Conservation (phyloP, 1,140 invertebrate species). For the Drosophila pectinifera region DNA sequence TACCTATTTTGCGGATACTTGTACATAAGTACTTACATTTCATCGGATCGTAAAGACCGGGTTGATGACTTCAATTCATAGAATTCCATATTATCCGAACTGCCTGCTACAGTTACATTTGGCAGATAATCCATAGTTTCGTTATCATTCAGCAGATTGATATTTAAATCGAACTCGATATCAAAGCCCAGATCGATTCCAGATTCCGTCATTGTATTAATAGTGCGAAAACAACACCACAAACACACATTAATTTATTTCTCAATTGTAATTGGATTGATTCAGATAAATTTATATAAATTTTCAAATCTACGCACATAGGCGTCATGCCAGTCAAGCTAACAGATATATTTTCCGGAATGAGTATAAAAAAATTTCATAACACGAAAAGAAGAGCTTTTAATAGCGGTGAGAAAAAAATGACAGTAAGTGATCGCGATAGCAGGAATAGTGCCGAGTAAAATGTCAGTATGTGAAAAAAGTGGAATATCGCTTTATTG, state of each 20-base stretch:
- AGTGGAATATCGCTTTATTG: background rate
- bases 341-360: background rate
- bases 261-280: background rate
- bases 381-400: conserved; percentile 35
- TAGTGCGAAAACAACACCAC: background rate
- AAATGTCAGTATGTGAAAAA: background rate
- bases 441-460: conserved; percentile 1
- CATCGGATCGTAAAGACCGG: conserved; percentile 30
- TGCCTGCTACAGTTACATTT: conserved; percentile 36
- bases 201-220: conserved; percentile 35
- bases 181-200: conserved; percentile 44
- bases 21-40: conserved; percentile 33
- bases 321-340: conserved; percentile 5
- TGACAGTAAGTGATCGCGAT: conserved; percentile 30
- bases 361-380: conserved; percentile 26
- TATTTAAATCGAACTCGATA: conserved; percentile 46
- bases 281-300: background rate
- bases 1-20: background rate
- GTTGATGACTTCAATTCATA: conserved; percentile 41
- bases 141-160: conserved; percentile 36
- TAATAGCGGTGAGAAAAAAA: conserved; percentile 41
- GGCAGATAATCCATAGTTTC: conserved; percentile 36
- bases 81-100: conserved; percentile 38
- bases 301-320: conserved; percentile 10
- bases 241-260: conserved; percentile 6